Evolutionary conservation across 2,888 invertebrate genomes (phyloP).

Genomic region (Opisthograptis luteolata): DNA sequence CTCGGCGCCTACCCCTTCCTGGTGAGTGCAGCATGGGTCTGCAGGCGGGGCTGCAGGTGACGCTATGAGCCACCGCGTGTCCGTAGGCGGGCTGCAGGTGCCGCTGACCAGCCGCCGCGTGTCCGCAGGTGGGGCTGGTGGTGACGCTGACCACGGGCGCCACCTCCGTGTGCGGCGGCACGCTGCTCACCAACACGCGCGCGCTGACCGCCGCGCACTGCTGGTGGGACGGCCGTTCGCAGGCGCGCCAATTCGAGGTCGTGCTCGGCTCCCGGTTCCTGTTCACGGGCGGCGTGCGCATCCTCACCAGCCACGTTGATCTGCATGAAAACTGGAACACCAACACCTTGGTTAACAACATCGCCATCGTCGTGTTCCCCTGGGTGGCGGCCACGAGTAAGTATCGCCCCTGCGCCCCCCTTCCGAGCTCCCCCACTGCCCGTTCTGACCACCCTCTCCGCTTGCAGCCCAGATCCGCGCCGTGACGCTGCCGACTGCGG

Average conservation of each 20-base stretch:
- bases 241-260: conserved; percentile 51
- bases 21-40: conserved; percentile 33
- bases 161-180: conserved; percentile 48
- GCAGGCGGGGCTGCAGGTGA: too few relatives aligned
- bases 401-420: too few relatives aligned
- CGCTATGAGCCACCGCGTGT: too few relatives aligned
- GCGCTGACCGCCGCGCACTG: conserved; percentile 53
- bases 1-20: conserved; percentile 44
- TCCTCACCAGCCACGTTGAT: conserved; percentile 41
- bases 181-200: conserved; percentile 46
- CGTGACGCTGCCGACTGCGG: conserved; percentile 46
- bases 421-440: too few relatives aligned
- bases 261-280: conserved; percentile 49
- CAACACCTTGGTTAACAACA: conserved; percentile 42
- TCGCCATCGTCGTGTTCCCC: conserved; percentile 39
- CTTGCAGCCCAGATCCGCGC: conserved; percentile 54
- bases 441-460: conserved; percentile 29
- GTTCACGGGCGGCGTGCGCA: conserved; percentile 46
- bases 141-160: conserved; percentile 44
- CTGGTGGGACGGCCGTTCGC: conserved; percentile 48
- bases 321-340: conserved; percentile 42
- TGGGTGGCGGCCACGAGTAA: conserved; percentile 46
- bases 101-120: too few relatives aligned
- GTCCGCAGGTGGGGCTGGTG: conserved; percentile 47
- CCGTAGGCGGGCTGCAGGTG: too few relatives aligned